Percentiles rank a stretch among this genome's conserved stretches.
Evolutionary conservation across 1,140 invertebrate species (phyloP).

Genomic region (Myzus persicae): DNA sequence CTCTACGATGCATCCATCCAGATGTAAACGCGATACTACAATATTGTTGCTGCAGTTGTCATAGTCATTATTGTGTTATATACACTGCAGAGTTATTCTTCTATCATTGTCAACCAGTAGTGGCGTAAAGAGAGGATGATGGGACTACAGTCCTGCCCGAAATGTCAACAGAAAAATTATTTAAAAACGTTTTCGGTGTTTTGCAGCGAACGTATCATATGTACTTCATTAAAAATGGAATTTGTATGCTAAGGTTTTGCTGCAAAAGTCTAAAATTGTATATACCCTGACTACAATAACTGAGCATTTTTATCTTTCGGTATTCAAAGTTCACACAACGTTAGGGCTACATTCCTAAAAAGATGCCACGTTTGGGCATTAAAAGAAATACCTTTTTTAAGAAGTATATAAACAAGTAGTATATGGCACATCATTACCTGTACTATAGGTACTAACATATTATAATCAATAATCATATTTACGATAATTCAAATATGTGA

Average conservation of each 20-base stretch:
- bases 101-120: neutral
- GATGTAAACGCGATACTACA: neutral
- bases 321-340: neutral
- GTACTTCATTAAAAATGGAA: too few species aligned
- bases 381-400: neutral
- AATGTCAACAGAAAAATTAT: neutral
- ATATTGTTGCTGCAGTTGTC: neutral
- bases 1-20: neutral
- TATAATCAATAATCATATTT: neutral
- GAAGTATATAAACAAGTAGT: neutral
- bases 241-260: too few species aligned
- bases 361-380: neutral
- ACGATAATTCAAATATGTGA: neutral
- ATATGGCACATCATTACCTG: neutral
- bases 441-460: neutral
- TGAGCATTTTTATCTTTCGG: too few species aligned
- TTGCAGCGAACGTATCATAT: too few species aligned
- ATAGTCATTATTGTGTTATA: neutral
- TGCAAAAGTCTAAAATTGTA: too few species aligned
- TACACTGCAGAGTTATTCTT: neutral
- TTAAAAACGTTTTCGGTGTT: neutral
- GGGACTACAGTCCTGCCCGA: too few species aligned
- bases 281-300: too few species aligned
- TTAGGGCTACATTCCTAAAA: neutral
- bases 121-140: too few species aligned